A percentile compares a stretch with the other conserved stretches of the same genome.
These are phyloP conservation scores for Papilio helenus DNA, from an alignment of 1,140 invertebrate species.

Conservation along the genomic window DNA sequence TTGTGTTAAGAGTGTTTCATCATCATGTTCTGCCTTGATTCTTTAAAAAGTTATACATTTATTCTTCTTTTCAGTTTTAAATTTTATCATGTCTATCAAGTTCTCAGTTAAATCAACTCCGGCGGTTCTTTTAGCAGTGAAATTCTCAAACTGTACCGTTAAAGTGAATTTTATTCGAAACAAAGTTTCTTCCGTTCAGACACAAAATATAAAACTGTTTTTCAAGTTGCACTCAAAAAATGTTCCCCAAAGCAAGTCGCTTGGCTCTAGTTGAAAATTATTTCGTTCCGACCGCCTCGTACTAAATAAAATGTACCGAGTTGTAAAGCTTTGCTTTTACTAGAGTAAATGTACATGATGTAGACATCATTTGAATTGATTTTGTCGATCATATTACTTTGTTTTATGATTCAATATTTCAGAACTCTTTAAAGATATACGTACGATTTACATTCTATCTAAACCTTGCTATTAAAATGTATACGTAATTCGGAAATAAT, in stretches of 20 bases:
- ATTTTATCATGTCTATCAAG: conserved; percentile 47
- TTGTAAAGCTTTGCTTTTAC: conserved; percentile 19
- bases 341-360: too few relatives aligned
- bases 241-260: conserved; percentile 20
- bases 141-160: conserved; percentile 54
- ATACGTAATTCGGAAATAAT: too few relatives aligned
- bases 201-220: conserved; percentile 29
- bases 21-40: too few relatives aligned
- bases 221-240: conserved; percentile 36
- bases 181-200: conserved; percentile 27
- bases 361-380: conserved; percentile 5
- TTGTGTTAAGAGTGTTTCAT: too few relatives aligned
- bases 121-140: conserved; percentile 57
- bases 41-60: neutral
- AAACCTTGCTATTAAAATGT: too few relatives aligned
- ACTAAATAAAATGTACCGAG: conserved; percentile 9
- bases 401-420: neutral
- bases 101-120: conserved; percentile 60
- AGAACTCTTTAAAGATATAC: neutral
- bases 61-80: conserved; percentile 30
- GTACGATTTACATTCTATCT: neutral
- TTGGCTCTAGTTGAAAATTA: conserved; percentile 24
- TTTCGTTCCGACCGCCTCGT: conserved; percentile 21
- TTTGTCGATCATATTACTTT: conserved; percentile 7
- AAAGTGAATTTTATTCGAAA: conserved; percentile 37